These are phyloP conservation scores for Drosophila testacea DNA, from an alignment of 2,888 invertebrate species.

Conservation along the genomic window DNA sequence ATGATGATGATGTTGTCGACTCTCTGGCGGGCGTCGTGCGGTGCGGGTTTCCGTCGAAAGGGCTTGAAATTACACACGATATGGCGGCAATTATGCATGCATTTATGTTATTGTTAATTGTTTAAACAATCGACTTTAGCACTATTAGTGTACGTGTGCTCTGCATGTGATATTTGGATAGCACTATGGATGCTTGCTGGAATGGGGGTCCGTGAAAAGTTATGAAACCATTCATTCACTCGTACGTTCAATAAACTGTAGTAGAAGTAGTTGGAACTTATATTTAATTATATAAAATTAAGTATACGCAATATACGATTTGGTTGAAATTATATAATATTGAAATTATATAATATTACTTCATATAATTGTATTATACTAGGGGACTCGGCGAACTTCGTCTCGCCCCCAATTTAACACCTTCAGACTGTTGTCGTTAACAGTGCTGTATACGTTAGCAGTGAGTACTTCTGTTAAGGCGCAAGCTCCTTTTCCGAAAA, in stretches of 20 bases:
- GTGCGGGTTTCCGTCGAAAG: conserved; percentile 66
- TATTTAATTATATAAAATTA: conserved; percentile 53
- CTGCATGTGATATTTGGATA: conserved; percentile 47
- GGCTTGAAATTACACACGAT: conserved; percentile 73
- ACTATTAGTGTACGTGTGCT: conserved; percentile 45
- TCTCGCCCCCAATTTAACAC: no score
- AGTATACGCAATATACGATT: conserved; percentile 24
- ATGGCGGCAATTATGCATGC: conserved; percentile 60
- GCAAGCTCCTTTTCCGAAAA: no score
- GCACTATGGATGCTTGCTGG: background rate
- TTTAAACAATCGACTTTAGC: conserved; percentile 67
- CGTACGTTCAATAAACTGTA: background rate
- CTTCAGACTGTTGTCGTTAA: no score
- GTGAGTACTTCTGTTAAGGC: no score
- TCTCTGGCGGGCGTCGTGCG: conserved; percentile 69
- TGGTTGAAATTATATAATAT: background rate
- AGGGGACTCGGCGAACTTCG: no score
- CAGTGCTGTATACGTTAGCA: no score
- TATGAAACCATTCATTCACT: conserved; percentile 66
- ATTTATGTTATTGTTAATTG: conserved; percentile 78
- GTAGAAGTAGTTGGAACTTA: conserved; percentile 19
- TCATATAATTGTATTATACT: no score
- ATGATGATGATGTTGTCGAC: conserved; percentile 46
- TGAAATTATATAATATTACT: no score
- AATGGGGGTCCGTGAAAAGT: conserved; percentile 13